phyloP scores from a whole-genome alignment of 2,888 invertebrate genomes.

The Xestia xanthographa region DNA sequence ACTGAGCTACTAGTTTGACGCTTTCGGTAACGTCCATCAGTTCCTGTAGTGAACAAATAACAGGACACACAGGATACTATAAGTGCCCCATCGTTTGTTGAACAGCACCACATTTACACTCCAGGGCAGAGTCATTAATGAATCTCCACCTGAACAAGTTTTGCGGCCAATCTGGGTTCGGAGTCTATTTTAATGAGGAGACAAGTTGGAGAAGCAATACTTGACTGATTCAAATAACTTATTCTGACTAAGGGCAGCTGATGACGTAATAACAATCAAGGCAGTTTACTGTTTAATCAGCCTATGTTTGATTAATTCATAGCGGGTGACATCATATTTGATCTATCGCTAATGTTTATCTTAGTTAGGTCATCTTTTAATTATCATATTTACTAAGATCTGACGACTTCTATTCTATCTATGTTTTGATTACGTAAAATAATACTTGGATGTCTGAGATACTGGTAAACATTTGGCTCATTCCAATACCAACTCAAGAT shows the following conservation, averaged over 20 bases:
- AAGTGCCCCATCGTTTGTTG: no score
- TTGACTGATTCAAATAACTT: neutral
- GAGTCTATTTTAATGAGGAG: neutral
- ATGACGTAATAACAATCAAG: neutral
- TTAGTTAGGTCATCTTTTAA: slow-evolving; percentile 42
- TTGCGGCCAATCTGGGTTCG: no score
- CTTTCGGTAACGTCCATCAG: no score
- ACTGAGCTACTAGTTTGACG: no score
- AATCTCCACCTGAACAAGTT: no score
- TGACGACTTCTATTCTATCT: neutral
- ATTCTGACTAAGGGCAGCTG: neutral
- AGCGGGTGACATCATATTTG: slow-evolving; percentile 24
- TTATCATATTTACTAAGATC: slow-evolving; percentile 31
- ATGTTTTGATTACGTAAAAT: neutral
- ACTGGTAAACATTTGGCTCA: neutral
- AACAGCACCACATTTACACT: no score
- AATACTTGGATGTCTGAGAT: neutral
- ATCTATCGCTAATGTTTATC: slow-evolving; percentile 28
- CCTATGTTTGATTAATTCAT: neutral
- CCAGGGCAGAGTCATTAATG: no score
- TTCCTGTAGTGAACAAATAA: no score
- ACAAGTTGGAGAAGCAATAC: neutral
- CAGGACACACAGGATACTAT: no score
- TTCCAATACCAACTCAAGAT: neutral
- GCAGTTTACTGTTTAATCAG: neutral